Evolutionary conservation across 2,888 invertebrate species (phyloP).

Genomic region (Tinea semifulvella): DNA sequence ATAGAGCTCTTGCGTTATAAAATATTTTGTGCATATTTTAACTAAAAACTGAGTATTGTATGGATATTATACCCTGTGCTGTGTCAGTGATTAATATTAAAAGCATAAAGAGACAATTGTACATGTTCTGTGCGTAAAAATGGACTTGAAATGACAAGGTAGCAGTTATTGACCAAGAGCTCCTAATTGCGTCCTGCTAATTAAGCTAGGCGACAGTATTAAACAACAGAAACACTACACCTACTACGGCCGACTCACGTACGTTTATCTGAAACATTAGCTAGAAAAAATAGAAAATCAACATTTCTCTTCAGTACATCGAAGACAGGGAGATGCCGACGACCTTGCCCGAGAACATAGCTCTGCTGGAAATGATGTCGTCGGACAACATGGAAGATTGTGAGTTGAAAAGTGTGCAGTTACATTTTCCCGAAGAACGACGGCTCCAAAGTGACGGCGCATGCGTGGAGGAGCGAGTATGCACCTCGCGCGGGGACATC

Average conservation of each 20-base stretch:
- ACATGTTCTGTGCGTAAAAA: not conserved
- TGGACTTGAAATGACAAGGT: constrained; percentile 1
- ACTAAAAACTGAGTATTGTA: not conserved
- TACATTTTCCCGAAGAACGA: constrained; percentile 85
- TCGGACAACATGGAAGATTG: constrained; percentile 90
- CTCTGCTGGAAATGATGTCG: constrained; percentile 71
- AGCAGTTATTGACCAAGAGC: not conserved
- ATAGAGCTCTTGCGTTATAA: constrained; percentile 41
- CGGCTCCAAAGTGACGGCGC: constrained; percentile 59
- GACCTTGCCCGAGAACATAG: constrained; percentile 53
- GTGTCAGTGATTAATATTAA: not conserved
- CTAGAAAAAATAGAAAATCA: not conserved
- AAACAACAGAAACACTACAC: not conserved
- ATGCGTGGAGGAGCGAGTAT: constrained; percentile 77
- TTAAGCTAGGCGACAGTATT: not conserved
- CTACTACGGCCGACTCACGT: not conserved
- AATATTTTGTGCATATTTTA: constrained; percentile 1
- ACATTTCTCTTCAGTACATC: not conserved
- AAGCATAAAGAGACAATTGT: not conserved
- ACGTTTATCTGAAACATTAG: not conserved
- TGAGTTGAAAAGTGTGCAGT: constrained; percentile 89
- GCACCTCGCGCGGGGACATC: constrained; percentile 90
- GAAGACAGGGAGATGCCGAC: constrained; percentile 38
- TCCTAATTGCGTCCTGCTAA: constrained; percentile 5
- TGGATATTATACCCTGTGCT: not conserved